phyloP scores from a whole-genome alignment of 2,797 vertebrate species.

The Rhincodon typus region DNA sequence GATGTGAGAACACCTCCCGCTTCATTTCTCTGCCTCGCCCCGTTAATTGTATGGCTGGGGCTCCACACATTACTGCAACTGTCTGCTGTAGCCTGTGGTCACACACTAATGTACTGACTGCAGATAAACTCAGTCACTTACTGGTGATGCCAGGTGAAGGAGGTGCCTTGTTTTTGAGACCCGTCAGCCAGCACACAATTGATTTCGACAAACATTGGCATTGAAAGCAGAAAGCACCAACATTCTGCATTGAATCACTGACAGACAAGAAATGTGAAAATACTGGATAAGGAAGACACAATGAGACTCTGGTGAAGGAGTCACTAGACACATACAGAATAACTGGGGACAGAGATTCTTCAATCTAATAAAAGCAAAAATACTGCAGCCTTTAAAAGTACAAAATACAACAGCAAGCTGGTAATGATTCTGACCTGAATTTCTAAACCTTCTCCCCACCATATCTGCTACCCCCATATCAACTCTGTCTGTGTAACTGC shows the following conservation, averaged over 20 bases:
- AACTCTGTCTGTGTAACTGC: too few relatives aligned
- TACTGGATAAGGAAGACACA: neutral
- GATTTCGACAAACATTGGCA: neutral
- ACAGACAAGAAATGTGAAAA: neutral
- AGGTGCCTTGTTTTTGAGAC: neutral
- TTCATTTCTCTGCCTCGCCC: neutral
- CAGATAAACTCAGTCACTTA: neutral
- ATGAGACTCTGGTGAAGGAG: neutral
- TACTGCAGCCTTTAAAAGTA: neutral
- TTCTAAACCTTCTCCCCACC: neutral
- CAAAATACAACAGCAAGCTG: neutral
- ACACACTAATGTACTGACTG: neutral
- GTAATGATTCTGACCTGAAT: neutral
- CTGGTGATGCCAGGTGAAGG: neutral
- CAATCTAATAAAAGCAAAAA: neutral
- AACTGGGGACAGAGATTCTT: neutral
- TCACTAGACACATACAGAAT: neutral
- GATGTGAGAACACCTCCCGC: neutral
- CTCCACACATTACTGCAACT: neutral
- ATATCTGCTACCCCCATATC: too few relatives aligned
- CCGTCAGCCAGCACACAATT: neutral
- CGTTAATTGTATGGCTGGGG: neutral
- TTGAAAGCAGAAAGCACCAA: neutral
- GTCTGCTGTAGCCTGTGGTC: neutral
- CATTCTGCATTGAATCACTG: neutral